Evolutionary conservation across 2,113 vertebrate species (phyloP).

Genomic region (Hippocampus zosterae): DNA sequence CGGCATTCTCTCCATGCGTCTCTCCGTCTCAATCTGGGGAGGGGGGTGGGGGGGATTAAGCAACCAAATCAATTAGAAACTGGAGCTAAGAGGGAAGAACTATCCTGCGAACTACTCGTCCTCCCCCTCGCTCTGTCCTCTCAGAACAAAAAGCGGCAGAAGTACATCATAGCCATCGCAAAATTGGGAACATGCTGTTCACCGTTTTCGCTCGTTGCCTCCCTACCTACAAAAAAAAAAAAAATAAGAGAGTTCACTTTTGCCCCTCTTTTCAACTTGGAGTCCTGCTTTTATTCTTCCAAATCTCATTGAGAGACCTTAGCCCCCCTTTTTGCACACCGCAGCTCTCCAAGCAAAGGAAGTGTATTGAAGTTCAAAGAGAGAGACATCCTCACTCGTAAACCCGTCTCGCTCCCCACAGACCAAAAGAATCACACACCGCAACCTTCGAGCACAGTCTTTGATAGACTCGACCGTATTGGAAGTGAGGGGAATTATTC

Average conservation of each 20-base stretch:
- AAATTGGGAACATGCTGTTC: conserved; percentile 4
- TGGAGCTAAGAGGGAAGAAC: conserved; percentile 47
- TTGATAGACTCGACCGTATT: conserved; percentile 56
- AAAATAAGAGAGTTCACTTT: neutral
- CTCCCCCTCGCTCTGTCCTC: conserved; percentile 24
- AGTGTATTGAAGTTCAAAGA: conserved; percentile 54
- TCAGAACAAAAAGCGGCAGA: conserved; percentile 42
- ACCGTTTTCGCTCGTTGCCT: no score
- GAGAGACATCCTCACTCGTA: conserved; percentile 20
- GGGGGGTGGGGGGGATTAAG: conserved; percentile 60
- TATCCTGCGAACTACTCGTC: conserved; percentile 36
- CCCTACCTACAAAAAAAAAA: no score
- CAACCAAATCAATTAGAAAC: conserved; percentile 70
- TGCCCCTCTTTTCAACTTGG: conserved; percentile 22
- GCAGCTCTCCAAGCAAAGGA: conserved; percentile 39
- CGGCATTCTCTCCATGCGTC: conserved; percentile 33
- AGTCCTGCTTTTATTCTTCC: conserved; percentile 22
- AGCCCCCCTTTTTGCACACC: neutral
- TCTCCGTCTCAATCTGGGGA: conserved; percentile 43
- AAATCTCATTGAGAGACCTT: neutral
- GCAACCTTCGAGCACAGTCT: conserved; percentile 48
- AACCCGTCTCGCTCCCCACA: conserved; percentile 29
- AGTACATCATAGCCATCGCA: conserved; percentile 18
- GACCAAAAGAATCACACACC: conserved; percentile 60
- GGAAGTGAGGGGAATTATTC: conserved; percentile 20